Evolutionary conservation across 2,888 invertebrate genomes (phyloP).

Genomic region (Electrophaes corylata): DNA sequence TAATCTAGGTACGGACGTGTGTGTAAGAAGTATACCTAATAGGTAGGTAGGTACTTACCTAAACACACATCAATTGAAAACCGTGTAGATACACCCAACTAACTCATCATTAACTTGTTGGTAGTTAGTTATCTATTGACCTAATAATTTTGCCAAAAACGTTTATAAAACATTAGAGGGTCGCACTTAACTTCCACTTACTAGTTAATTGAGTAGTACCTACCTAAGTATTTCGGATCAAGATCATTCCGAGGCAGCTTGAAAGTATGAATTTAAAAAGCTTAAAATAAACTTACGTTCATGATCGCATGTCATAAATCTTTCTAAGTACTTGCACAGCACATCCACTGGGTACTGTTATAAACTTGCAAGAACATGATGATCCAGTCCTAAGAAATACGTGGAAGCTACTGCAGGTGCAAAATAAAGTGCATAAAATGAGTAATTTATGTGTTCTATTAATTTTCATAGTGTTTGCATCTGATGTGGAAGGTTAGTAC

Average conservation of each 20-base stretch:
- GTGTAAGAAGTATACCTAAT: too few relatives aligned
- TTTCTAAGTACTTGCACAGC: background rate
- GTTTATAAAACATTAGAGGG: too few relatives aligned
- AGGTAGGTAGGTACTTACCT: too few relatives aligned
- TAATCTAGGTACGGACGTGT: too few relatives aligned
- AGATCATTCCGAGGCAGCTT: background rate
- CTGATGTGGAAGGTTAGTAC: constrained; percentile 10
- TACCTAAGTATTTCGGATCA: constrained; percentile 19
- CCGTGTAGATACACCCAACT: too few relatives aligned
- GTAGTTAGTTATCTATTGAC: too few relatives aligned
- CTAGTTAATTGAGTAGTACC: too few relatives aligned
- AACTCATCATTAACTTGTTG: too few relatives aligned
- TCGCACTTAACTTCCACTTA: too few relatives aligned
- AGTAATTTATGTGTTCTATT: constrained; percentile 5
- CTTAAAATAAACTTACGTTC: constrained; percentile 17
- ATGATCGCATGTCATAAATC: constrained; percentile 11
- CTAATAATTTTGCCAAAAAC: too few relatives aligned
- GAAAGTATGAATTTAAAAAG: constrained; percentile 16
- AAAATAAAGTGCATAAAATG: constrained; percentile 11
- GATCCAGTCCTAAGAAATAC: constrained; percentile 30
- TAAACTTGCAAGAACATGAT: background rate
- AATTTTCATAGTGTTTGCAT: constrained; percentile 1
- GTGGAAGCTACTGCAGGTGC: constrained; percentile 13
- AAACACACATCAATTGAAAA: too few relatives aligned
- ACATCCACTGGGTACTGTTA: background rate